A percentile compares a stretch with the other conserved stretches of the same genome.
phyloP scores from a whole-genome alignment of 92 coral and sea anemone species.

The Pocillopora grandis region DNA sequence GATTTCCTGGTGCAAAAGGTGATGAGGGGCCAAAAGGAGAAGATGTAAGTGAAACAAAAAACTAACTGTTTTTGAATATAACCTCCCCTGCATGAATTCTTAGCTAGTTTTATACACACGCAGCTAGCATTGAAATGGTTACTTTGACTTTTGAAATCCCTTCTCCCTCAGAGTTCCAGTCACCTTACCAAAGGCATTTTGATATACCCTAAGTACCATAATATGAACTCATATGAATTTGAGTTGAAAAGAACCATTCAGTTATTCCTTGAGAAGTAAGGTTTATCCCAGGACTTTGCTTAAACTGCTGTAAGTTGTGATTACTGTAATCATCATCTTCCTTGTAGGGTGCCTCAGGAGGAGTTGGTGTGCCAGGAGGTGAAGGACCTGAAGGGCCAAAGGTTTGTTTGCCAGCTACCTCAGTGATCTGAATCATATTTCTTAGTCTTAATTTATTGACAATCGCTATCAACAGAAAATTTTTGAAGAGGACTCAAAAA shows the following conservation, averaged over 20 bases:
- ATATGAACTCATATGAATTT: neutral
- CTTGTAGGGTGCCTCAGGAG: conserved; percentile 68
- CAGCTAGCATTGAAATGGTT: too few species aligned
- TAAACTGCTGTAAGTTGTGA: neutral
- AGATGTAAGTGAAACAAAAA: conserved; percentile 50
- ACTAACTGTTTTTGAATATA: neutral
- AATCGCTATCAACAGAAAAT: too few species aligned
- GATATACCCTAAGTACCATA: neutral
- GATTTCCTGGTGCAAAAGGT: conserved; percentile 88
- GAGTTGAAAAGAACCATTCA: too few species aligned
- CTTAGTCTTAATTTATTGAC: too few species aligned
- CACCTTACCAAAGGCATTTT: too few species aligned
- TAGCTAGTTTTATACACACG: too few species aligned
- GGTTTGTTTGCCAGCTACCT: conserved; percentile 27
- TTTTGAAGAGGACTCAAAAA: too few species aligned
- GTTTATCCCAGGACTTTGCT: neutral
- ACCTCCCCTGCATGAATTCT: too few species aligned
- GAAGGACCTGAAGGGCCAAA: conserved; percentile 85
- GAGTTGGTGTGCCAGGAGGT: conserved; percentile 65
- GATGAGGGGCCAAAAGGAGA: conserved; percentile 87
- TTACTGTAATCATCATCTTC: neutral
- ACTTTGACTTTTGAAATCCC: too few species aligned
- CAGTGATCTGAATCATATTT: too few species aligned
- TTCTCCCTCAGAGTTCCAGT: too few species aligned
- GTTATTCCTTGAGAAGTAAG: too few species aligned